Conservation (phyloP, 2,113 vertebrate species). For the Oophaga pumilio region DNA sequence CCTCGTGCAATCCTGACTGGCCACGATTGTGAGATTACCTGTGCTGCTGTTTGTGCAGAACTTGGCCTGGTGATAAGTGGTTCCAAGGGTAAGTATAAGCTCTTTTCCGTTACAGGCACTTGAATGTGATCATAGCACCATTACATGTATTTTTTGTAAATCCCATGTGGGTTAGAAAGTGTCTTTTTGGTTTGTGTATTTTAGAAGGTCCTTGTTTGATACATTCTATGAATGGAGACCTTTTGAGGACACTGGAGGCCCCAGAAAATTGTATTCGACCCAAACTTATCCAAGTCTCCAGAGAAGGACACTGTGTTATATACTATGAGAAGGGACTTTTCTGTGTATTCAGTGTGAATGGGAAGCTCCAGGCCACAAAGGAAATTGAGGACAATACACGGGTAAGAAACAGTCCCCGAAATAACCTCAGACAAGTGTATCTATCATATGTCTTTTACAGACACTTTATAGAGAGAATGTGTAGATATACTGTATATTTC, state of each 20-base stretch:
- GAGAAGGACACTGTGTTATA: slow-evolving; percentile 92
- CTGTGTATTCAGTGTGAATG: slow-evolving; percentile 93
- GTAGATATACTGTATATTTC: no score
- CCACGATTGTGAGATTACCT: slow-evolving; percentile 93
- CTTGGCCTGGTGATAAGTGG: slow-evolving; percentile 94
- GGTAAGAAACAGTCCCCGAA: slow-evolving; percentile 70
- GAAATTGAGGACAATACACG: slow-evolving; percentile 87
- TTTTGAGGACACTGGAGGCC: slow-evolving; percentile 88
- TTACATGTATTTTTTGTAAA: no score
- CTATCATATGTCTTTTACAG: no score
- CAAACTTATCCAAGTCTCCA: slow-evolving; percentile 88
- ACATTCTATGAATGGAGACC: slow-evolving; percentile 99
- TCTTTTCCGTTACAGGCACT: neutral
- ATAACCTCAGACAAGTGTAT: no score
- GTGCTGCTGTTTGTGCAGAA: slow-evolving; percentile 91
- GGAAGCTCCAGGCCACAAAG: slow-evolving; percentile 86
- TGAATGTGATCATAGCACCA: neutral
- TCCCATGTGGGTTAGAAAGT: no score
- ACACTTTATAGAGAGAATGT: no score
- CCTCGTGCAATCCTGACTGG: slow-evolving; percentile 92
- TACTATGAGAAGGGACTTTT: slow-evolving; percentile 92
- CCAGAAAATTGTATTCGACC: slow-evolving; percentile 80
- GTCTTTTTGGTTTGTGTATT: slow-evolving; percentile 1
- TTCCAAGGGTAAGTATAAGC: slow-evolving; percentile 84
- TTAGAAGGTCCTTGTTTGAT: slow-evolving; percentile 96